Conservation (phyloP, 2,888 invertebrate genomes). For the Pyrochroa serraticornis region DNA sequence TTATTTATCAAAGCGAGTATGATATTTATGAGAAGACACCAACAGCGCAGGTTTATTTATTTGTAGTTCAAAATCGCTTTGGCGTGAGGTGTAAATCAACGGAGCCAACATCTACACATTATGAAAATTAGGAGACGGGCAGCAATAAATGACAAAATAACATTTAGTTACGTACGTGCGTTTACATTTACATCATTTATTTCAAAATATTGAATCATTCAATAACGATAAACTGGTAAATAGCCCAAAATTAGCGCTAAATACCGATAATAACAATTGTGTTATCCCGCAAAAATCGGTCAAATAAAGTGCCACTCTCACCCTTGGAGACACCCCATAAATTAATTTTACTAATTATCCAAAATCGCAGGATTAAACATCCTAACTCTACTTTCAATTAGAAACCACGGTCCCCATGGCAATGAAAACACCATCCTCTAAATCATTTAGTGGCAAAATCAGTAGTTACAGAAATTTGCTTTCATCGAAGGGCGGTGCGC, state of each 20-base stretch:
- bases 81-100: conserved; percentile 1
- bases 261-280: neutral
- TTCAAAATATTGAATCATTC: neutral
- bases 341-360: too few relatives aligned
- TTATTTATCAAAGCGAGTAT: conserved; percentile 11
- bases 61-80: conserved; percentile 14
- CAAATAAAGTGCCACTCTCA: neutral
- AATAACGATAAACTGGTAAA: too few relatives aligned
- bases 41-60: conserved; percentile 20
- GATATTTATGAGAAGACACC: conserved; percentile 16
- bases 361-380: too few relatives aligned
- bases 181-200: neutral
- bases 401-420: too few relatives aligned
- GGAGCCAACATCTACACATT: too few relatives aligned
- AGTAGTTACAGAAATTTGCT: conserved; percentile 1
- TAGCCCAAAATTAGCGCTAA: too few relatives aligned
- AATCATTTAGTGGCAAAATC: conserved; percentile 1
- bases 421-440: too few relatives aligned
- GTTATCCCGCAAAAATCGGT: neutral
- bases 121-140: neutral
- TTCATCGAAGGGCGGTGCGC: conserved; percentile 1
- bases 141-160: too few relatives aligned
- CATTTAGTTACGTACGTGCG: too few relatives aligned
- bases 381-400: too few relatives aligned
- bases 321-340: too few relatives aligned